phyloP scores from a whole-genome alignment of 1,140 invertebrate genomes.

The Bombus consobrinus region DNA sequence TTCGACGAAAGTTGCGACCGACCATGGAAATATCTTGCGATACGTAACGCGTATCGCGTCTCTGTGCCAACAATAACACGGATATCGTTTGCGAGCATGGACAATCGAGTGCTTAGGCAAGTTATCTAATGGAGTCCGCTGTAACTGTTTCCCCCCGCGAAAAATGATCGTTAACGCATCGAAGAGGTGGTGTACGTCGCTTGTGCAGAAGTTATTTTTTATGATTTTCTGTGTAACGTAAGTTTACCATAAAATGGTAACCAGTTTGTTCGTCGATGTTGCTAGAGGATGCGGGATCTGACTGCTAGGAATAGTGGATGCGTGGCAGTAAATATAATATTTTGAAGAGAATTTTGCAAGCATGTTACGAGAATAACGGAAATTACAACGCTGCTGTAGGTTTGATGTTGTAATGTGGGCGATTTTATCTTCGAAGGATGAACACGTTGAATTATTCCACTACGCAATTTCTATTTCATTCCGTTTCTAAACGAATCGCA shows the following conservation, averaged over 20 bases:
- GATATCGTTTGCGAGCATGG: neutral
- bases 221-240: neutral
- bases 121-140: neutral
- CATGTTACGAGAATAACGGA: neutral
- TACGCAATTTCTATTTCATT: too few species aligned
- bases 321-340: neutral
- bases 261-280: neutral
- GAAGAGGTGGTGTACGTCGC: neutral
- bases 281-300: neutral
- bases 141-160: neutral
- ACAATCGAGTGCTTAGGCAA: neutral
- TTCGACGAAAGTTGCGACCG: constrained; percentile 6
- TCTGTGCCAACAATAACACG: neutral
- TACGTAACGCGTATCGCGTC: neutral
- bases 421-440: neutral
- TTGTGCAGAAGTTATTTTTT: neutral
- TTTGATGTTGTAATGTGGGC: neutral
- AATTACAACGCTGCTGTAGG: neutral
- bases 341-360: neutral
- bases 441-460: neutral
- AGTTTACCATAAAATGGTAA: neutral
- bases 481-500: too few species aligned
- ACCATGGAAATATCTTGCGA: constrained; percentile 1
- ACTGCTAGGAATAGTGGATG: neutral
- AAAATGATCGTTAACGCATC: neutral